Percentiles rank a stretch among this genome's conserved stretches.
These are phyloP conservation scores for Rhingia rostrata DNA, from an alignment of 2,888 invertebrate species.

Conservation along the genomic window DNA sequence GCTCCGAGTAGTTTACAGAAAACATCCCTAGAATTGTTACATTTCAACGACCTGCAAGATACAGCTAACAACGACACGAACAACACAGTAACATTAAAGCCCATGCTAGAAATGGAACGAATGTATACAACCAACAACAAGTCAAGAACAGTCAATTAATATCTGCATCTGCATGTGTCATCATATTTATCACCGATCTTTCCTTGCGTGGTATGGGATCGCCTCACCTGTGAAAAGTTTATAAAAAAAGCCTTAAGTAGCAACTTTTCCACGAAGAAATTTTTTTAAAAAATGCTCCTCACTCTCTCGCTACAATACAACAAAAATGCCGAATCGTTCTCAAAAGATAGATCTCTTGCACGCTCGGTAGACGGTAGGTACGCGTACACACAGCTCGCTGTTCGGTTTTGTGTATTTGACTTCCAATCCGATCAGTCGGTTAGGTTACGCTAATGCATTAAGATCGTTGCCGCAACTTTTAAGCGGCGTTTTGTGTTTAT, in stretches of 20 bases:
- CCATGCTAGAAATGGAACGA: too few species aligned
- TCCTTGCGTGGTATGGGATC: too few species aligned
- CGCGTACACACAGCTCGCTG: slow-evolving; percentile 42
- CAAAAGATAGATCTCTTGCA: slow-evolving; percentile 7
- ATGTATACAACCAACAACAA: too few species aligned
- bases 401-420: slow-evolving; percentile 59
- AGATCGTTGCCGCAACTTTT: slow-evolving; percentile 63
- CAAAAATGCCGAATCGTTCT: slow-evolving; percentile 12
- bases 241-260: not conserved
- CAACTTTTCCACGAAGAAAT: not conserved
- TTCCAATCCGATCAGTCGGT: slow-evolving; percentile 75
- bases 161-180: too few species aligned
- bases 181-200: too few species aligned
- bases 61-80: too few species aligned
- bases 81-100: too few species aligned
- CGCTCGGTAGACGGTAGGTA: slow-evolving; percentile 27
- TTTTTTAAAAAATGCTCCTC: slow-evolving; percentile 28
- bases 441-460: slow-evolving; percentile 77
- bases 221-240: too few species aligned
- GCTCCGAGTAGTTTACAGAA: too few species aligned
- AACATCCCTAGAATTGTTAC: too few species aligned
- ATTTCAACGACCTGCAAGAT: too few species aligned
- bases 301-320: slow-evolving; percentile 7
- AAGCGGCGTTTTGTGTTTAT: slow-evolving; percentile 56
- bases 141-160: too few species aligned